Base-by-base conservation (phyloP, 2,888 invertebrate genomes). In the Caenorhabditis zanzibari region DNA sequence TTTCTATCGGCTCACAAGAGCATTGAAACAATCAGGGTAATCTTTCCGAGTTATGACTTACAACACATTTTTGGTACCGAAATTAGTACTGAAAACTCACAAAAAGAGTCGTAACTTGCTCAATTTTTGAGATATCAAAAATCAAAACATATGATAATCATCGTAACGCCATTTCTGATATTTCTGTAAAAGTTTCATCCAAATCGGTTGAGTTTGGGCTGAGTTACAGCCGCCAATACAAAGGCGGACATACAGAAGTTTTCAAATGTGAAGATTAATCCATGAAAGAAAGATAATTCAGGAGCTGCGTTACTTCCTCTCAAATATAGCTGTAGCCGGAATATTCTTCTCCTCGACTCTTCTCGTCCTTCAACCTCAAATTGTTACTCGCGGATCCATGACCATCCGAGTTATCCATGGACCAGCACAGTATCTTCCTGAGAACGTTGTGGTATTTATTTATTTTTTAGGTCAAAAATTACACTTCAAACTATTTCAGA, bases 291-390 rank as follows among this genome's bases (percentile, higher is more conserved):
- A 6, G 14, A 24, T 0, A 12, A 22, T 79, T 35, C 32, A 84
- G 83, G 85, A 86, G 44, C 80, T 86, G 2, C 86, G 86, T 9
- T 86, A 86, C 32, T 86, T 86, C 58, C 63, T 86, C 41, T 86
- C 86, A 2, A 86, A 86, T 61, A 83, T 86, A 22, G 81, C 86
- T 16, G 79, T 68, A 12, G 54, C 85, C 24, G 85, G 83, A 19
- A 49, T 83, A 14, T 12, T 83, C 24, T 81, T 85, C 72, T 32
- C 68, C 26, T 28, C 76, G 0, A 73, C 82, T 41, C 56, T 85
- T 12, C 66, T 85, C 3, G 41, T 71, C 14, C 82, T 86, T 24
- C 86, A 86, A 58, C 85, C 85, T 3, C 85, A 84, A 77, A 66
- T 71, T 19, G 66, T 86, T 4, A 66, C 81, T 1, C 71, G 86